Evolutionary conservation across 2,888 invertebrate genomes (phyloP), one percentile per base, ranked within the genome.

Genomic region (Cephus rjabovi): DNA sequence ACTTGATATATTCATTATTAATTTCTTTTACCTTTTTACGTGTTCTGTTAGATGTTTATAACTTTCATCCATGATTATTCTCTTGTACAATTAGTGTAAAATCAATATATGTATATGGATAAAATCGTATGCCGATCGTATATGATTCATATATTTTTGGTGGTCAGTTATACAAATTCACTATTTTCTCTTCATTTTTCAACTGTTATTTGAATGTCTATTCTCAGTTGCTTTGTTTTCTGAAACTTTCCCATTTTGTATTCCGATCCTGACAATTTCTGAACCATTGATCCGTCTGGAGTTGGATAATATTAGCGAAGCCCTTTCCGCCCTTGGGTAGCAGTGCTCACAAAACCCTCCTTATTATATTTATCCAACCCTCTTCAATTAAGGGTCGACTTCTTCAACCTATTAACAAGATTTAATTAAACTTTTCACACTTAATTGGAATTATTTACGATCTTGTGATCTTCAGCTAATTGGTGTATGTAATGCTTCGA

Each of bases 341-440:
- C 4, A 40, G 4, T 74, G 31, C 34, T 34, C 23, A 30, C n/a
- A 76, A 79, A 79, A 74, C 79, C 78, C 79, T 71, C 80, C 76
- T 80, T 80, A 82, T 83, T 83, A 83, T 81, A 79, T 75, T 80
- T 78, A 78, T 75, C 82, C 75, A 82, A 79, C 77, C 75, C 74
- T 37, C 77, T 15, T 75, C 30, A 68, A 75, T 82, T 82, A 75
- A 76, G 78, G 73, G 73, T 69, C 77, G 78, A 79, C 81, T 83
- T 84, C 82, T 81, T 82, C 82, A 84, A 85, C 84, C 84, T 83
- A 84, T 86, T 82, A 84, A 86, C 84, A 79, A 82, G 83, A 84
- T 85, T 86, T 86, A 85, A 86, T 86, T 86, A 85, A 86, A 86
- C 84, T 84, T 86, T 82, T 79, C 83, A 76, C 82, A 78, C 82